Percentiles rank a stretch among this genome's conserved stretches.
phyloP scores from a whole-genome alignment of 2,113 vertebrate genomes.

The Tragelaphus scriptus region DNA sequence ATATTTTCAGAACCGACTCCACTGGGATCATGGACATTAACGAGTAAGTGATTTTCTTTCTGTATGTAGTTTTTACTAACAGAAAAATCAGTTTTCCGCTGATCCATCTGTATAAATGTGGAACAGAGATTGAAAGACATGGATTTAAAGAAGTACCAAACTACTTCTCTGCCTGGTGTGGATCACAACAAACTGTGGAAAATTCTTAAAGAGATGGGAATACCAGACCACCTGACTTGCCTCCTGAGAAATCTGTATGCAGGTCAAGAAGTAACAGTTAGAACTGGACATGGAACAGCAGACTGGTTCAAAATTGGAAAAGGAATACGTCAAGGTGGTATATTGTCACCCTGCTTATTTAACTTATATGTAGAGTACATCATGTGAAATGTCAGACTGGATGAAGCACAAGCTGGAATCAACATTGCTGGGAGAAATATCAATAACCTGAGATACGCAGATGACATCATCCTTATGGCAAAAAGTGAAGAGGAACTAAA shows the following conservation, averaged over 20 bases:
- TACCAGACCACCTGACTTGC: background rate
- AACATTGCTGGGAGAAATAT: background rate
- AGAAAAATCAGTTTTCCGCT: background rate
- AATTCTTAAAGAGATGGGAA: background rate
- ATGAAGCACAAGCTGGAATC: background rate
- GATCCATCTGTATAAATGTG: background rate
- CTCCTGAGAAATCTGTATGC: background rate
- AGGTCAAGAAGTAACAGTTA: background rate
- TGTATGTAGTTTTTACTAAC: background rate
- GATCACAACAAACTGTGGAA: background rate
- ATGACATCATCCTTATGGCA: background rate
- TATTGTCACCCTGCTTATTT: background rate
- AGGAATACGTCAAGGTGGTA: accelerated
- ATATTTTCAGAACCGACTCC: background rate
- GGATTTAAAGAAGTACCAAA: background rate
- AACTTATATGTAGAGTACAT: background rate
- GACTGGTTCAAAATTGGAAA: background rate
- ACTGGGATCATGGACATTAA: background rate
- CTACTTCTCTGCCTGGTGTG: no score
- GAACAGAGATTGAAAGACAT: background rate
- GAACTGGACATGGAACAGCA: background rate
- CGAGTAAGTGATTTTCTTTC: background rate
- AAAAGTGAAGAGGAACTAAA: background rate
- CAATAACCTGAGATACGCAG: background rate
- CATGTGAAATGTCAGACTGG: background rate